These are phyloP conservation scores for Perca fluviatilis DNA, from an alignment of 2,113 vertebrate genomes.

Conservation along the genomic window DNA sequence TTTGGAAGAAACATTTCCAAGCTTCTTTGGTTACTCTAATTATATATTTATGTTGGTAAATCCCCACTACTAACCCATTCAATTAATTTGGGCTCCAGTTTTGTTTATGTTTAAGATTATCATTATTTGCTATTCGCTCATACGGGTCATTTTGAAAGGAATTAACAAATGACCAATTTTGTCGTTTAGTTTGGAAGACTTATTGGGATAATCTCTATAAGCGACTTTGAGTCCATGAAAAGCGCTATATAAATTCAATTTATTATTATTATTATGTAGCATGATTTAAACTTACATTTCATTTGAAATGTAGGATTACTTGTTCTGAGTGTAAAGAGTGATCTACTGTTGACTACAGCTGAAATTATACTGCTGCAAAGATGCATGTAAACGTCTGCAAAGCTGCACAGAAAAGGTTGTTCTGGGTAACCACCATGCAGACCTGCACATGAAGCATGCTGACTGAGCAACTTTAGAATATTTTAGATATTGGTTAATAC, in stretches of 20 bases:
- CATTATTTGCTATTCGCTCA: neutral
- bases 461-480: neutral
- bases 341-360: neutral
- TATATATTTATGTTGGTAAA: neutral
- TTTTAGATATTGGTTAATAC: no score
- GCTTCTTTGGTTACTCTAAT: neutral
- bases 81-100: neutral
- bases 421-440: no score
- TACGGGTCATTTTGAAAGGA: neutral
- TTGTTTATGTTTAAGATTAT: no score
- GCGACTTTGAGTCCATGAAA: no score
- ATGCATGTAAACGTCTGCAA: neutral
- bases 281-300: neutral
- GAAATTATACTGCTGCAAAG: neutral
- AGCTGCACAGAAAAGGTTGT: neutral
- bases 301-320: neutral
- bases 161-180: neutral
- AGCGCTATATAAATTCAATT: no score
- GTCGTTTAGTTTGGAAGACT: neutral
- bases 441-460: neutral
- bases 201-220: neutral
- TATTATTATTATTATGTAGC: no score
- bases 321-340: neutral
- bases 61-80: neutral
- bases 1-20: neutral